Evolutionary conservation across 2,888 invertebrate species (phyloP).

Genomic region (Cistogaster globosa): DNA sequence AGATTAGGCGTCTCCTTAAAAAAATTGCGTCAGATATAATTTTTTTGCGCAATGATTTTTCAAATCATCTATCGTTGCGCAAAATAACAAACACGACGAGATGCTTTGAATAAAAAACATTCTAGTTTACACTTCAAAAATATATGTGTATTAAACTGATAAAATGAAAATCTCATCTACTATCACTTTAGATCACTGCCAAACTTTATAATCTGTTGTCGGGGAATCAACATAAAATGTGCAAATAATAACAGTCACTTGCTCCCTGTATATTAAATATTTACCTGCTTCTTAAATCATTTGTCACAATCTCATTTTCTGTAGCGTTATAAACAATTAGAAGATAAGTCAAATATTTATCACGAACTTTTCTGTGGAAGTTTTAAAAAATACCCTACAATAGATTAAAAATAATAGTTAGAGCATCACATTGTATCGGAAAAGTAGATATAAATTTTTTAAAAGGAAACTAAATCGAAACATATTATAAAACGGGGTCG

Average conservation of each 20-base stretch:
- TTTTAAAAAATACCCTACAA: constrained; percentile 26
- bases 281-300: background rate
- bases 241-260: constrained; percentile 4
- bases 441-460: no score
- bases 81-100: background rate
- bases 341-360: constrained; percentile 34
- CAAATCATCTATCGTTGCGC: no score
- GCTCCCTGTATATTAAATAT: constrained; percentile 1
- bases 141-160: no score
- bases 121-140: background rate
- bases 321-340: constrained; percentile 16
- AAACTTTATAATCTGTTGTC: constrained; percentile 16
- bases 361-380: constrained; percentile 7
- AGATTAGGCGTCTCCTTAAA: no score
- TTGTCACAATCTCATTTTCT: constrained; percentile 4
- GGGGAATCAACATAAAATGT: constrained; percentile 13
- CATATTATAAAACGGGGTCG: no score
- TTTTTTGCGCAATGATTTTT: no score
- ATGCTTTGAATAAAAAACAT: background rate
- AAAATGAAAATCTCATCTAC: background rate
- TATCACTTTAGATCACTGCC: background rate
- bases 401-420: no score
- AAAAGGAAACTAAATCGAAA: no score
- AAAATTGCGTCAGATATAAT: no score
- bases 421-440: no score